Evolutionary conservation across 2,113 vertebrate species (phyloP), one percentile per base, ranked within the genome.

Genomic region (Limnothrissa miodon): DNA sequence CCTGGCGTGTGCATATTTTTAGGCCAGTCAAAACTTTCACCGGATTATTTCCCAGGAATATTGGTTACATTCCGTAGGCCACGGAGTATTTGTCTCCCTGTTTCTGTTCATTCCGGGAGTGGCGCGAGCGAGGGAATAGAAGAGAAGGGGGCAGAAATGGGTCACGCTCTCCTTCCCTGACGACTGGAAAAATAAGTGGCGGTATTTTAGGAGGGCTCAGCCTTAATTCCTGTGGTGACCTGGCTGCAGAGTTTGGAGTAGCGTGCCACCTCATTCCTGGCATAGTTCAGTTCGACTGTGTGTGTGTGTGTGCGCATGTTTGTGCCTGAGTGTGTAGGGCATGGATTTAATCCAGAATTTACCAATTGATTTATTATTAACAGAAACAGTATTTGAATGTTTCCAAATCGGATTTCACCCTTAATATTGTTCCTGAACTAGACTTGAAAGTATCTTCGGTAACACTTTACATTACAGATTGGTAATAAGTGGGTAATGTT

Each of bases 151-250:
- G 36, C 56, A 39, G 59, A 59, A 84, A 36, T 66, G 81, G 84
- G 80, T 86, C 78, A 45, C 42, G 46, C 45, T 82, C 25, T 53
- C 39, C 13, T 29, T 78, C 53, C 78, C 25, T 10, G 39, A 13
- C 59, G 21, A 29, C 9, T 36, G 36, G 78, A 82, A 83, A 83
- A 70, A 84, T 23, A 79, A 81, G 78, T 80, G 78, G 62, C 66
- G 84, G 87, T 87, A 81, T 87, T 89, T 83, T 45, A 85, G 79
- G 74, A 78, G 85, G 83, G 59, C 81, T 84, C 62, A 83, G 84
- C 83, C 80, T 80, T 81, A 48, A 83, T 84, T 83, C 86, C 82
- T 90, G 89, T 80, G 85, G 85, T 48, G 45, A n/a, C 15, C 70
- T 85, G 84, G 74, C 84, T 85, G 78, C 82, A 83, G 79, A 80